Base-by-base conservation (phyloP, 2,797 vertebrate species). In the Sebastes paucispinis region DNA sequence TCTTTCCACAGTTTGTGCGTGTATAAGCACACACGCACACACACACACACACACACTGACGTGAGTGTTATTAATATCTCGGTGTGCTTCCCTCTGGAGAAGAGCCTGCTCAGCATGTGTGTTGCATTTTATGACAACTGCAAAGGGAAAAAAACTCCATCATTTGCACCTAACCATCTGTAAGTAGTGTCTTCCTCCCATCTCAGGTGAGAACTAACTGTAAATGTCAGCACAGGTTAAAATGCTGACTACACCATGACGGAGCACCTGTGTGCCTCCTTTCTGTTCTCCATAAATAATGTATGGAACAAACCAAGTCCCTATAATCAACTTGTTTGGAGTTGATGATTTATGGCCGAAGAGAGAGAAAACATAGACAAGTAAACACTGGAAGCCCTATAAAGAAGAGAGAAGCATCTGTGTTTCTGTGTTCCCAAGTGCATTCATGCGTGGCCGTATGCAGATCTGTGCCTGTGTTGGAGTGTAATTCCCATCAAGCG, bases 141-240 rank as follows among this genome's bases (percentile, higher is more conserved):
- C 85, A 84, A 73, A 2, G 20, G 43, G 81, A 87, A 90, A 86
- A 86, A 81, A 73, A 14, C 20, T 76, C 84, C 82, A 88, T 88
- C 80, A 88, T 87, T 88, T 86, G 84, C 88, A 79, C 31, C 77
- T 32, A 66, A 84, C 88, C 90, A 85, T 91, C 89, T 90, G 92
- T 86, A 83, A 72, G 74, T 43, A 74, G 85, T 80, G 79, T 89
- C 86, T 87, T 75, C 65, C 81, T 82, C 70, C 82, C 27, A 79
- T 90, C 88, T 88, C 84, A 54, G 85, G 89, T 91, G 87, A 86
- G 82, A 89, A 84, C 86, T 39, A 89, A 93, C 81, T 88, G 88
- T 90, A 88, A 89, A 88, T 89, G 90, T 94, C 92, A 93, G 91
- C 92, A 87, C 66, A 78, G 92, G 92, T 94, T 92, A 88, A 90